phyloP scores from a whole-genome alignment of 2,797 vertebrate genomes.

The Tenualosa thibaudeaui region DNA sequence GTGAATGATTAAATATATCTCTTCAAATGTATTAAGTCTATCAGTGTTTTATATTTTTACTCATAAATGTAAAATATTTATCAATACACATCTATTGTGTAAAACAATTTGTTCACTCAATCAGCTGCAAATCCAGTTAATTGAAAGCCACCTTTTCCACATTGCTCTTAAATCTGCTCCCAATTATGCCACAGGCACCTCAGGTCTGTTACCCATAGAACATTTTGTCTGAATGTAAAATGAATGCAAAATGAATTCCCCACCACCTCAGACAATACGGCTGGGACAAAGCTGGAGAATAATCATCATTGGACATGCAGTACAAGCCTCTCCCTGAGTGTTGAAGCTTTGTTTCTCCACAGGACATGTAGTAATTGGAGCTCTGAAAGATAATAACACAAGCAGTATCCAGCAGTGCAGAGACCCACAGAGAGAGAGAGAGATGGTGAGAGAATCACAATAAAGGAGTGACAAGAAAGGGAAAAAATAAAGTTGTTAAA shows the following conservation, averaged over 20 bases:
- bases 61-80: neutral
- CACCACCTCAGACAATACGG: slow-evolving; percentile 32
- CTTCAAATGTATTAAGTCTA: too few species aligned
- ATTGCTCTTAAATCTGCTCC: neutral
- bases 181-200: neutral
- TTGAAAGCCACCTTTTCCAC: slow-evolving; percentile 2
- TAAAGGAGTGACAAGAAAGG: neutral
- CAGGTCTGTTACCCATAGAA: neutral
- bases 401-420: slow-evolving; percentile 63
- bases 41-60: too few species aligned
- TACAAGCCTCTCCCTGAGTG: slow-evolving; percentile 49
- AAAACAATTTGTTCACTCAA: neutral
- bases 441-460: slow-evolving; percentile 6
- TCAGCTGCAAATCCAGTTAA: too few species aligned
- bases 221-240: neutral
- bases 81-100: neutral
- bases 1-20: too few species aligned
- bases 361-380: slow-evolving; percentile 66
- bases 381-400: slow-evolving; percentile 67
- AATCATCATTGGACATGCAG: slow-evolving; percentile 65
- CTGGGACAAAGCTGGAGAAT: slow-evolving; percentile 51
- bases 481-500: slow-evolving; percentile 65
- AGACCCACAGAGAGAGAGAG: slow-evolving; percentile 46
- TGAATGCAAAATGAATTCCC: slow-evolving; percentile 53
- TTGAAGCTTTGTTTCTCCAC: slow-evolving; percentile 66